phyloP scores from a whole-genome alignment of 1,140 invertebrate genomes.

The Macrotrachela quadricornifera region DNA sequence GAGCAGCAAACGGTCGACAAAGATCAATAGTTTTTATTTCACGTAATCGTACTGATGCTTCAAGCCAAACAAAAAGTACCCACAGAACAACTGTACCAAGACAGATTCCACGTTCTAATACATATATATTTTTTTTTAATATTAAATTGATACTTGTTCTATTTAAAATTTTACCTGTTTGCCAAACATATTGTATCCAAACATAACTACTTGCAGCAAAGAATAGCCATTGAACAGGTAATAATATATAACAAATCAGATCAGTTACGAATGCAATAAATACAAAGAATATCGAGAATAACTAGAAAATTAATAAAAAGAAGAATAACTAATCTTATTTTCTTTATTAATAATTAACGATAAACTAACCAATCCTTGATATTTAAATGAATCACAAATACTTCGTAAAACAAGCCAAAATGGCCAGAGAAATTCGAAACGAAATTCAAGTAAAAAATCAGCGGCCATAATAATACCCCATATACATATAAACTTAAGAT shows the following conservation, averaged over 20 bases:
- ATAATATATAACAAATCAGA: slow-evolving; percentile 96
- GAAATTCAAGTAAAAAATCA: slow-evolving; percentile 90
- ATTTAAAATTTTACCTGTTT: slow-evolving; percentile 58
- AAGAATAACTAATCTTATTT: not conserved
- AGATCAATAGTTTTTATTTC: slow-evolving; percentile 70
- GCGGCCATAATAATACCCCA: slow-evolving; percentile 83
- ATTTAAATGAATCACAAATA: slow-evolving; percentile 92
- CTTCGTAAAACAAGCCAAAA: slow-evolving; percentile 87
- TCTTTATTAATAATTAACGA: not conserved
- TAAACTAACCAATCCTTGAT: slow-evolving; percentile 78
- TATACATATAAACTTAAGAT: slow-evolving; percentile 79
- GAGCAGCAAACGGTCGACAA: slow-evolving; percentile 88
- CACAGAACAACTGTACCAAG: slow-evolving; percentile 78
- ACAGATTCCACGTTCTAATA: slow-evolving; percentile 65
- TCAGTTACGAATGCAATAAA: slow-evolving; percentile 92
- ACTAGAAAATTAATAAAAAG: slow-evolving; percentile 40
- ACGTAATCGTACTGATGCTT: slow-evolving; percentile 63
- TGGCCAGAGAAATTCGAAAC: slow-evolving; percentile 96
- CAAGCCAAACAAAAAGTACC: slow-evolving; percentile 81
- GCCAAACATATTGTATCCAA: slow-evolving; percentile 96
- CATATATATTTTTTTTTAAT: not conserved
- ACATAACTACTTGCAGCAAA: slow-evolving; percentile 94
- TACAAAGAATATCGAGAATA: slow-evolving; percentile 92
- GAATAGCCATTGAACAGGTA: slow-evolving; percentile 90
- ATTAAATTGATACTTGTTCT: too few relatives aligned